These are phyloP conservation scores for Brachymystax lenok DNA, from an alignment of 2,797 vertebrate species.

Conservation along the genomic window DNA sequence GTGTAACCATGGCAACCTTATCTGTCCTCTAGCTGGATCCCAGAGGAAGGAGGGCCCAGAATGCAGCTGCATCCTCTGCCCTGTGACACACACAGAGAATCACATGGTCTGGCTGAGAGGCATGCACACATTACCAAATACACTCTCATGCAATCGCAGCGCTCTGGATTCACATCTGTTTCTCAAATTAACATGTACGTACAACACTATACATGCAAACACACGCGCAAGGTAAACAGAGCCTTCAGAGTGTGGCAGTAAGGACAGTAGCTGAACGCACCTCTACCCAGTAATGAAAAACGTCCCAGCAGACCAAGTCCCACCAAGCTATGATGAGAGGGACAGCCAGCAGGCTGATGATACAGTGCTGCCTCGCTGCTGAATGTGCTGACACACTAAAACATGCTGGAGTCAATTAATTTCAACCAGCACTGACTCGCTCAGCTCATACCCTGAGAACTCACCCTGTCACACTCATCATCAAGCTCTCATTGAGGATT, in stretches of 20 bases:
- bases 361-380: slow-evolving; percentile 53
- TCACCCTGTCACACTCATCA: background rate
- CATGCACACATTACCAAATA: slow-evolving; percentile 34
- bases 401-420: slow-evolving; percentile 68
- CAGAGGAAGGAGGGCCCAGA: slow-evolving; percentile 45
- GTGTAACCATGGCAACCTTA: slow-evolving; percentile 52
- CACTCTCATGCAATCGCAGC: slow-evolving; percentile 1
- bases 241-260: slow-evolving; percentile 20
- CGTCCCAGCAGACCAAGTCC: background rate
- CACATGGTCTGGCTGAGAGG: slow-evolving; percentile 42
- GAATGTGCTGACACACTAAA: slow-evolving; percentile 65
- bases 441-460: slow-evolving; percentile 33
- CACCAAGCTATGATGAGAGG: slow-evolving; percentile 23
- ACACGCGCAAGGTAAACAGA: slow-evolving; percentile 3
- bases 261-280: slow-evolving; percentile 17
- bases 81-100: slow-evolving; percentile 5
- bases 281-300: slow-evolving; percentile 34
- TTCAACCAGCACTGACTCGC: slow-evolving; percentile 50
- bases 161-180: background rate
- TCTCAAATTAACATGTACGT: background rate
- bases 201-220: background rate
- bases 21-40: slow-evolving; percentile 36
- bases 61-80: slow-evolving; percentile 34
- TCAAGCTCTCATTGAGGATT: background rate
- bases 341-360: slow-evolving; percentile 63